Base-by-base conservation (phyloP, 2,888 invertebrate genomes). In the Coenonympha arcania region DNA sequence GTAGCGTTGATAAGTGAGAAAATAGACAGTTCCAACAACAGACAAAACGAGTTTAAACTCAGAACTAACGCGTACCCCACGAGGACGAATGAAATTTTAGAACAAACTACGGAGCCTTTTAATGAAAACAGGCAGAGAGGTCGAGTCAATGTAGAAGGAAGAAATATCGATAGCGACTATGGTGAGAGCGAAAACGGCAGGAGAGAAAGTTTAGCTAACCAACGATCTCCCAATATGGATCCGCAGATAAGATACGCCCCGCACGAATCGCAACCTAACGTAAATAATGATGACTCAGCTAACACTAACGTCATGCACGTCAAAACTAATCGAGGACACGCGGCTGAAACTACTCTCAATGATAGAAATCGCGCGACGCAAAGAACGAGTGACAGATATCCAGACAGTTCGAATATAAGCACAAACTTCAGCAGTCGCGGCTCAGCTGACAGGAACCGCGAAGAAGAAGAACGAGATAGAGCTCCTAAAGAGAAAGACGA, bases 11-110 rank as follows among this genome's bases (percentile, higher is more conserved):
- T 22, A n/a, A 47, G 39, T 31, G 36, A 37, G 13, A 40, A 30
- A 19, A 13, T 39, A n/a, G 28, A 42, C 1, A 13, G 22, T 4
- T 39, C 30, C 3, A 42, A 48, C 15, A 42, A 48, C 30, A 48
- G n/a, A n/a, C n/a, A n/a, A n/a, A 34, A 15, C 13, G 36, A 20
- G 11, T 26, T 33, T n/a, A 48, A 34, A 30, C 28, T 48, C 3
- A 48, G 48, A 11, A 48, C 48, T 0, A 48, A 48, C 13, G 39
- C 37, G 16, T 30, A 39, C 6, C 30, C 33, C 6, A 24, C 22
- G 9, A 37, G 18, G 30, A 28, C 40, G 34, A 24, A 34, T 9
- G 24, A 26, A 4, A 16, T 13, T 6, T 20, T 13, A 4, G 46
- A 47, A 20, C 31, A 30, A 8, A 16, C 30, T 6, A 28, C 15